Percentiles rank a stretch among this genome's conserved stretches.
phyloP scores from a whole-genome alignment of 1,140 invertebrate genomes.

The Archivesica marissinica region DNA sequence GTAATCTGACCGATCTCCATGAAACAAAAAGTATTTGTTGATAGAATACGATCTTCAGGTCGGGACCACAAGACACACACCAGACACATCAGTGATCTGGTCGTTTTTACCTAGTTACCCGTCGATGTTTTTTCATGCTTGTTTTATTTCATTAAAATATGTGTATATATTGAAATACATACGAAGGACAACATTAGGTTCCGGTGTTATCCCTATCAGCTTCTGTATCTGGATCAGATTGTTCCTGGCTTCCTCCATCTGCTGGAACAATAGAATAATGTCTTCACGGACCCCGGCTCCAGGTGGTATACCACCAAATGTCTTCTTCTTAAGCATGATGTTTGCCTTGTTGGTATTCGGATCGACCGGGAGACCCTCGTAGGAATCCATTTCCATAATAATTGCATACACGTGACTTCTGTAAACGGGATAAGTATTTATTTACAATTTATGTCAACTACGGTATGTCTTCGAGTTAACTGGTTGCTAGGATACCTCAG shows the following conservation, averaged over 20 bases:
- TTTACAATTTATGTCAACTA: no score
- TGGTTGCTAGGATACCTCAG: no score
- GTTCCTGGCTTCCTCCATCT: slow-evolving; percentile 82
- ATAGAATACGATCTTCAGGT: no score
- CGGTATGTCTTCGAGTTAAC: no score
- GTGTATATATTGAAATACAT: slow-evolving; percentile 28
- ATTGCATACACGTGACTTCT: slow-evolving; percentile 84
- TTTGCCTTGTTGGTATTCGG: slow-evolving; percentile 79
- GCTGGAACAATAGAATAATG: slow-evolving; percentile 83
- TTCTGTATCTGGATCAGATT: slow-evolving; percentile 79
- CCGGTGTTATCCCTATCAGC: slow-evolving; percentile 77
- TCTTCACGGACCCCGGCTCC: slow-evolving; percentile 83
- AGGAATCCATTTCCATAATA: slow-evolving; percentile 83
- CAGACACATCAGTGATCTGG: no score
- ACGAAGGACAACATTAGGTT: slow-evolving; percentile 73
- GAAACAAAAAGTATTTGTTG: no score
- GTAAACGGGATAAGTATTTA: no score
- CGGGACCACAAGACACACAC: no score
- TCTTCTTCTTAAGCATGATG: slow-evolving; percentile 81
- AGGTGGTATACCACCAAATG: slow-evolving; percentile 81
- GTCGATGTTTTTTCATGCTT: no score
- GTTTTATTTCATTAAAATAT: no score
- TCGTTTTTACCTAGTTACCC: no score
- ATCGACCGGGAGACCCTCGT: slow-evolving; percentile 76
- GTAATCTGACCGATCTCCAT: no score